Conservation (phyloP, 2,888 invertebrate genomes). For the Xestia xanthographa region DNA sequence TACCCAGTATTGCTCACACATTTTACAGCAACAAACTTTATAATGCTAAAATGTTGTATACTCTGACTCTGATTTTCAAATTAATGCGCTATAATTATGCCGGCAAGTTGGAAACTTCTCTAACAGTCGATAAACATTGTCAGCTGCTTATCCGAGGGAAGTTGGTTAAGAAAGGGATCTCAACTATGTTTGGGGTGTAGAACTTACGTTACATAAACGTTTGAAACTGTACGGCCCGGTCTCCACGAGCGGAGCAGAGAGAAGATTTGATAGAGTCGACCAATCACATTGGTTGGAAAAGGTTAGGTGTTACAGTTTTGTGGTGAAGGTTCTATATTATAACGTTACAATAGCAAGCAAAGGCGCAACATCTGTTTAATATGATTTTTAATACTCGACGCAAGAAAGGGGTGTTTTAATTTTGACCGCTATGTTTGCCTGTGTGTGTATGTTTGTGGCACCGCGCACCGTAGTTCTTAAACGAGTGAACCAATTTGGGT, state of each 20-base stretch:
- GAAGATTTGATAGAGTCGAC: background rate
- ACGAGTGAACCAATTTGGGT: too few relatives aligned
- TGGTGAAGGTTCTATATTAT: background rate
- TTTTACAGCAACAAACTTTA: slow-evolving; percentile 26
- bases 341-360: background rate
- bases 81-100: slow-evolving; percentile 46
- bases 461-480: too few relatives aligned
- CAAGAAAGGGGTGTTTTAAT: too few relatives aligned
- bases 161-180: slow-evolving; percentile 43
- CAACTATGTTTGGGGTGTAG: slow-evolving; percentile 44
- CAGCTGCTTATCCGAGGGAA: slow-evolving; percentile 54
- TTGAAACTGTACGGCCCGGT: background rate
- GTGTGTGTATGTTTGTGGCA: too few relatives aligned
- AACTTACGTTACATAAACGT: slow-evolving; percentile 42
- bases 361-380: background rate
- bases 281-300: background rate
- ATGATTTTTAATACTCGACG: background rate
- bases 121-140: slow-evolving; percentile 59
- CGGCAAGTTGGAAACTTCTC: slow-evolving; percentile 44
- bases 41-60: slow-evolving; percentile 27
- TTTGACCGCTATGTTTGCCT: too few relatives aligned
- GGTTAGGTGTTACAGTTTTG: background rate
- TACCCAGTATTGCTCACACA: background rate
- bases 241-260: background rate
- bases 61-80: slow-evolving; percentile 47